These are phyloP conservation scores for Hiodon tergisus DNA, from an alignment of 2,113 vertebrate genomes.

Conservation along the genomic window DNA sequence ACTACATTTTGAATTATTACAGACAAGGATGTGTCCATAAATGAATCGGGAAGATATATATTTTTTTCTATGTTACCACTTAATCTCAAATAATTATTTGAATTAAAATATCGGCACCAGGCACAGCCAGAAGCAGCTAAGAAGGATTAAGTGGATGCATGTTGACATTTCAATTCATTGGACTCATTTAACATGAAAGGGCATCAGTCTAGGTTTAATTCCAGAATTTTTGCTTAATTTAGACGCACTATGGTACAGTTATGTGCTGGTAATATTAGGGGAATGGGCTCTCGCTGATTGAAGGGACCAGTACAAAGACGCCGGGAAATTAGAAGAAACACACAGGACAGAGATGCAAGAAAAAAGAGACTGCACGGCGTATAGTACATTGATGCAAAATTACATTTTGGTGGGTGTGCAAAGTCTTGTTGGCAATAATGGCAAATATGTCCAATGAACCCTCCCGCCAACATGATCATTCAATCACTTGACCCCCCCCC, in stretches of 20 bases:
- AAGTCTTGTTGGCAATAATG: no score
- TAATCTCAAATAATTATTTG: slow-evolving; percentile 27
- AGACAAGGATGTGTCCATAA: slow-evolving; percentile 8
- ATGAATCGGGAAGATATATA: slow-evolving; percentile 21
- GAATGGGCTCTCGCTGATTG: not conserved
- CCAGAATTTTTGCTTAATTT: not conserved
- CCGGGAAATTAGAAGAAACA: no score
- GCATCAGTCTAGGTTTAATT: not conserved
- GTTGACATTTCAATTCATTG: slow-evolving; percentile 19
- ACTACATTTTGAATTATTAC: slow-evolving; percentile 19
- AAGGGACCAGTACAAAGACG: not conserved
- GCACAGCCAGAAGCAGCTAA: slow-evolving; percentile 30
- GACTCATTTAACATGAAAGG: slow-evolving; percentile 9
- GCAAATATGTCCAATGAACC: no score
- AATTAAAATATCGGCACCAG: slow-evolving; percentile 19
- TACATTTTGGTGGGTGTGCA: no score
- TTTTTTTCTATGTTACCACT: slow-evolving; percentile 22
- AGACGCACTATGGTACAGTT: not conserved
- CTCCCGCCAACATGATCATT: no score
- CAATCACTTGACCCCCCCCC: no score
- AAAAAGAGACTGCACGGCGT: no score
- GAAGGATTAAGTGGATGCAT: slow-evolving; percentile 3
- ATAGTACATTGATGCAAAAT: no score
- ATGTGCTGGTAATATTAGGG: not conserved
- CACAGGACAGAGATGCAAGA: no score